Base-by-base conservation (phyloP, 1,140 invertebrate species). In the Propsilocerus akamusi region DNA sequence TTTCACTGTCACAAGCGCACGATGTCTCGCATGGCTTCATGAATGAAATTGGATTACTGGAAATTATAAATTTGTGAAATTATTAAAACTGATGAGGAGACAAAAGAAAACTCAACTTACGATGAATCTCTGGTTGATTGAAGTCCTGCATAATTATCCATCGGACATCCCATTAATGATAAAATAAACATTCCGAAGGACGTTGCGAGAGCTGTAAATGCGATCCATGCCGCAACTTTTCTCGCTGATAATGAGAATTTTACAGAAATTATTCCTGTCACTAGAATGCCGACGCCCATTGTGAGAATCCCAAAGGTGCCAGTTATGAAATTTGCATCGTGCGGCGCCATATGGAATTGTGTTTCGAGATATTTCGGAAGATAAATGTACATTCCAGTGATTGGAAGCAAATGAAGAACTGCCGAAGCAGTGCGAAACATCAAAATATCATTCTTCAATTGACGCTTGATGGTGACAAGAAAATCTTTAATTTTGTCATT, bases 281-380 rank as follows among this genome's bases (percentile, higher is more conserved):
- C 77, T 57, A 92, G 83, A 55, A 90, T 89, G 51, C 88, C 88
- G 49, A 88, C 56, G 41, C 88, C 89, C 89, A 94, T 93, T 22
- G 93, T 86, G 47, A 93, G 70, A 56, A 94, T 93, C 53, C 90
- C 90, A 53, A 86, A 87, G 55, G 90, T 76, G 59, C 86, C 90
- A 68, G 89, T 83, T 57, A 94, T 83, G 73, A 93, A 81, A 61
- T 89, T 92, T 28, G 90, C 89, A 58, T 85, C 78, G 63, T 86
- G 81, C 46, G 89, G 85, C 12, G 88, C 78, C 57, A 93, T 68
- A 52, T 85, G 74, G 69, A 94, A 95, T 72, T 93, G 88, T 46
- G 81, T 84, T 70, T 94, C 89, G 54, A 95, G 68, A 65, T 93
- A 95, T 66, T 95, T 95, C 47, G 91, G 90, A 56, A 94, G 71